Evolutionary conservation across 2,888 invertebrate genomes (phyloP), one percentile per base, ranked within the genome.

Genomic region (Nemotelus pantherinus): DNA sequence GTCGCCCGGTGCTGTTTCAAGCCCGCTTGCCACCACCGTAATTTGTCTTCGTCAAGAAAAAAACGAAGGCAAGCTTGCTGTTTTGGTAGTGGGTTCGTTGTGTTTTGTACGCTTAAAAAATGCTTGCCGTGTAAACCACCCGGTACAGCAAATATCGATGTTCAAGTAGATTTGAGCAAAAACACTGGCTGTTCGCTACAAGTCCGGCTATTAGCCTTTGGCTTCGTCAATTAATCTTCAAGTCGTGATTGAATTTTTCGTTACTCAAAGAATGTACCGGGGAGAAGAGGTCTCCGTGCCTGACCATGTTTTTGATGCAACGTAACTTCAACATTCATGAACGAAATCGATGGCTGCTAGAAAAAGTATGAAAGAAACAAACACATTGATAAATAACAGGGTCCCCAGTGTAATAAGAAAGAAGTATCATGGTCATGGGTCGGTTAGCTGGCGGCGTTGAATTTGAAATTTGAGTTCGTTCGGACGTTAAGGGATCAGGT

Each of bases 41-140:
- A 63, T 63, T 63, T 63, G 43, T 63, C 63, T 63, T 63, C 63
- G 63, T 63, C 63, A 63, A 43, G 5, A 58, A 50, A 50, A 50
- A 7, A 9, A 5, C 6, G 50, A 5, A 50, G 9, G 6, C 9
- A 7, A 9, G 9, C 50, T 50, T 7, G 6, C 50, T 7, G 50
- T 50, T 50, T 50, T 7, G 50, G 9, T 50, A 50, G 5, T 50
- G 25, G 25, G 25, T 25, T 25, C 1, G 25, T 50, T 50, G 6
- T 50, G 50, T 50, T 50, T 50, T 50, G 25, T 25, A 25, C 25
- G 25, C 25, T 25, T 25, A 25, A 25, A 25, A 25, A 25, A 25
- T 25, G 25, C 25, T 25, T 25, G 25, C 25, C 25, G 1, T 25
- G 25, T 25, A 25, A 25, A 25, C 25, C 25, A 25, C 25, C 25